Percentiles rank a stretch among this genome's conserved stretches.
Conservation (phyloP, 2,797 vertebrate species). For the Lacerta agilis region DNA sequence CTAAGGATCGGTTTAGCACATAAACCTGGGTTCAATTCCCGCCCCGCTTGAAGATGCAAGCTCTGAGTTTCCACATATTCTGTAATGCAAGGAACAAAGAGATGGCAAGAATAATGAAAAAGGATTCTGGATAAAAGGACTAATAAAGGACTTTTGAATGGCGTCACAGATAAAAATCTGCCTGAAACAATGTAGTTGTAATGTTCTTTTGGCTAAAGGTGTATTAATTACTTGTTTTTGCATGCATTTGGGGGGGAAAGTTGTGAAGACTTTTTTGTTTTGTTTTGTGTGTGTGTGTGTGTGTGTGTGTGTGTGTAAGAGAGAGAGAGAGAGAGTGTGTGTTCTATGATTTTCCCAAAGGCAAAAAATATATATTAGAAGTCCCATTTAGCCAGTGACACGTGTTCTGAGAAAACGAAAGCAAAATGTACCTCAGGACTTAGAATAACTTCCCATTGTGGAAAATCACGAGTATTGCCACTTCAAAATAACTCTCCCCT, state of each 20-base stretch:
- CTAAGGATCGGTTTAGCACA: not conserved
- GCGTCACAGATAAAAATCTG: not conserved
- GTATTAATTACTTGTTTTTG: slow-evolving; percentile 38
- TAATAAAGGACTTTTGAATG: slow-evolving; percentile 2
- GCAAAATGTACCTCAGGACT: not conserved
- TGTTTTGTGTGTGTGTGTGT: too few species aligned
- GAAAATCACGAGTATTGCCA: slow-evolving; percentile 15
- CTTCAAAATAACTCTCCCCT: slow-evolving; percentile 30
- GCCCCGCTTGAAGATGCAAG: not conserved
- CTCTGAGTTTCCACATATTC: not conserved
- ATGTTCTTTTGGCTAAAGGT: slow-evolving; percentile 41
- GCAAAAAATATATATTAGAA: slow-evolving; percentile 3
- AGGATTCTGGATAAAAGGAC: not conserved
- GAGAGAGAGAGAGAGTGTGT: too few species aligned
- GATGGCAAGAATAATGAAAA: not conserved
- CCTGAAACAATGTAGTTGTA: slow-evolving; percentile 23
- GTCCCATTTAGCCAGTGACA: slow-evolving; percentile 19
- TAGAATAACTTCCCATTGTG: slow-evolving; percentile 12
- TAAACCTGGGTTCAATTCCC: not conserved
- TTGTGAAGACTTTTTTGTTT: slow-evolving; percentile 31
- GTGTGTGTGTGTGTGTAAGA: too few species aligned
- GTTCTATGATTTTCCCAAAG: slow-evolving; percentile 33
- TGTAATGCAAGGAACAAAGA: not conserved
- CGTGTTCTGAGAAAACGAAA: slow-evolving; percentile 10
- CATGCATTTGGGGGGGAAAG: not conserved